Evolutionary conservation across 2,797 vertebrate genomes (phyloP).

Genomic region (Oryzias dopingdopingensis): DNA sequence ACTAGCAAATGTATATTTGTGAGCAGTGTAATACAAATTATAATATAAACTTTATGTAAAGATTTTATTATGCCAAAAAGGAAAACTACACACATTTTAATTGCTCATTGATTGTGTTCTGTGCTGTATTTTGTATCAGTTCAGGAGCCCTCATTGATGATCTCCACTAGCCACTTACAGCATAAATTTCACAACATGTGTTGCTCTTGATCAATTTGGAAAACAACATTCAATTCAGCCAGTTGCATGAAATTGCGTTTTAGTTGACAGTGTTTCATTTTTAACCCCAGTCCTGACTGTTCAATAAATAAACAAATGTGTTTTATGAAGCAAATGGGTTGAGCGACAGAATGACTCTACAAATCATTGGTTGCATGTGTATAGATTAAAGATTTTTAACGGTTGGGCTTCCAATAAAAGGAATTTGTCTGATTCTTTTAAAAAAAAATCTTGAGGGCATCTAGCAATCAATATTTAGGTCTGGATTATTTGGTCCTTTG

Average conservation of each 20-base stretch:
- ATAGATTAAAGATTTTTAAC: constrained; percentile 65
- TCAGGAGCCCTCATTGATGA: no score
- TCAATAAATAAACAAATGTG: constrained; percentile 73
- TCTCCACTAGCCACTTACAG: no score
- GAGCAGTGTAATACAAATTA: no score
- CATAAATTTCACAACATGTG: background rate
- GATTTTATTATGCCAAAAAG: no score
- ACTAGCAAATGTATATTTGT: no score
- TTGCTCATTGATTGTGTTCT: no score
- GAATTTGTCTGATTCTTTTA: constrained; percentile 47
- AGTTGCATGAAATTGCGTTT: constrained; percentile 42
- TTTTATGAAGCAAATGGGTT: constrained; percentile 74
- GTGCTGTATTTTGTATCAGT: no score
- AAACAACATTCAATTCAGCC: constrained; percentile 55
- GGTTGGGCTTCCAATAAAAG: constrained; percentile 58
- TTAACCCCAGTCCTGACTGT: constrained; percentile 58
- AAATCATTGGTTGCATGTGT: constrained; percentile 68
- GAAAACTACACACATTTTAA: no score
- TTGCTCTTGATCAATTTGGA: constrained; percentile 39
- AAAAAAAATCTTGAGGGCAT: constrained; percentile 35
- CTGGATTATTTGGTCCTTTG: constrained; percentile 37
- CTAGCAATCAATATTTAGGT: constrained; percentile 65
- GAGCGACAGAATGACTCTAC: constrained; percentile 67
- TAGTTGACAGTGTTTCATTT: constrained; percentile 78
- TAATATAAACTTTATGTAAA: no score